A percentile compares a stretch with the other conserved stretches of the same genome.
Conservation (phyloP, 1,140 invertebrate genomes). For the Druon quercuslanigerum region DNA sequence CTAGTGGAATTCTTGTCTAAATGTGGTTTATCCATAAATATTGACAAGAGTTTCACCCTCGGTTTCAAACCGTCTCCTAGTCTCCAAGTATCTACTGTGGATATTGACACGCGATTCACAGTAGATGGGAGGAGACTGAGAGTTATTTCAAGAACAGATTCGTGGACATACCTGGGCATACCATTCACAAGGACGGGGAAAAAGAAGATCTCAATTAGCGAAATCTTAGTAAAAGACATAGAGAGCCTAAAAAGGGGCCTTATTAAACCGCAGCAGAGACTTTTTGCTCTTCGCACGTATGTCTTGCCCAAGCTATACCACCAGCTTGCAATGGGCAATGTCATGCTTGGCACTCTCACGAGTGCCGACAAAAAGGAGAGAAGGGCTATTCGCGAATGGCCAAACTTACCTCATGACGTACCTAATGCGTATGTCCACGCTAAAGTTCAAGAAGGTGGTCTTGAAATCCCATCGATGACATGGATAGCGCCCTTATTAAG, state of each 20-base stretch:
- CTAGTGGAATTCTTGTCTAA: too few species aligned
- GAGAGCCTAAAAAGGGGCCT: slow-evolving; percentile 55
- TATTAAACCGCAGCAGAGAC: slow-evolving; percentile 63
- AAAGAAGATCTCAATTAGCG: slow-evolving; percentile 17
- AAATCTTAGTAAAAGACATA: slow-evolving; percentile 31
- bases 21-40: too few species aligned
- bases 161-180: slow-evolving; percentile 62
- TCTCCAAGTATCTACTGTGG: slow-evolving; percentile 36
- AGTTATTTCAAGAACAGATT: slow-evolving; percentile 37
- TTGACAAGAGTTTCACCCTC: too few species aligned
- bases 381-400: slow-evolving; percentile 52
- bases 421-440: too few species aligned
- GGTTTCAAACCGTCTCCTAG: too few species aligned
- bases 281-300: too few species aligned
- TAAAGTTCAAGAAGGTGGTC: too few species aligned
- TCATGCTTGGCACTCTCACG: slow-evolving; percentile 46
- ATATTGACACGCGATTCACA: slow-evolving; percentile 34
- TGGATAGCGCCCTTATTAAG: too few species aligned
- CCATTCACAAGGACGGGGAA: slow-evolving; percentile 50
- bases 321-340: slow-evolving; percentile 50
- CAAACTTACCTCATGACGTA: slow-evolving; percentile 50
- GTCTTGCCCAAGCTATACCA: slow-evolving; percentile 59
- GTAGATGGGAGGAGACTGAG: slow-evolving; percentile 24
- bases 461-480: too few species aligned
- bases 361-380: slow-evolving; percentile 53